A percentile compares a stretch with the other conserved stretches of the same genome.
Evolutionary conservation across 1,140 invertebrate genomes (phyloP).

Genomic region (Nasonia longicornis): DNA sequence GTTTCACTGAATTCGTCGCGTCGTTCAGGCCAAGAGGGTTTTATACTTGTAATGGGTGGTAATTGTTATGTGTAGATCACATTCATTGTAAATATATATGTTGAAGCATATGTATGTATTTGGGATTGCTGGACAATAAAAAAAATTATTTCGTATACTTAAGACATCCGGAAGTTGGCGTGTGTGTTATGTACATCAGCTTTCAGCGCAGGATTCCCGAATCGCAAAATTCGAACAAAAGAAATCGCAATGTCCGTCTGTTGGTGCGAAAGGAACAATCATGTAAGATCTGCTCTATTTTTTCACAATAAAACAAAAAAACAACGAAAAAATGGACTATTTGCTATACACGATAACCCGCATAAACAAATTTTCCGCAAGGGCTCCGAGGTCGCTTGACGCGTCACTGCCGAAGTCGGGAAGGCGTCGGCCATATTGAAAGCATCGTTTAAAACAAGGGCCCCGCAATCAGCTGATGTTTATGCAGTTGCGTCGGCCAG

Average conservation of each 20-base stretch:
- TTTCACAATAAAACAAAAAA: slow-evolving; percentile 1
- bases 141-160: slow-evolving; percentile 35
- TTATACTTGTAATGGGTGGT: slow-evolving; percentile 40
- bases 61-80: slow-evolving; percentile 58
- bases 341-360: too few species aligned
- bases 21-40: slow-evolving; percentile 21
- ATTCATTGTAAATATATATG: slow-evolving; percentile 53
- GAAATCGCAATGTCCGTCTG: not conserved
- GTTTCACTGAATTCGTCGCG: slow-evolving; percentile 7
- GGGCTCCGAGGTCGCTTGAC: not conserved
- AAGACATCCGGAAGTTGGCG: not conserved
- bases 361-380: not conserved
- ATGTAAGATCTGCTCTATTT: not conserved
- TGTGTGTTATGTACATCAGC: not conserved
- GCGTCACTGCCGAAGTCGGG: not conserved
- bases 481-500: not conserved
- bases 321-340: not conserved
- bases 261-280: not conserved
- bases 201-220: not conserved
- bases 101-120: slow-evolving; percentile 47
- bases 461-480: slow-evolving; percentile 37
- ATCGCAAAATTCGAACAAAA: not conserved
- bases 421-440: slow-evolving; percentile 23
- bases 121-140: slow-evolving; percentile 60
- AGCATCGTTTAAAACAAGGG: slow-evolving; percentile 28